Percentiles rank a stretch among this genome's conserved stretches.
These are phyloP conservation scores for Barypeithes pellucidus DNA, from an alignment of 2,888 invertebrate genomes.

Conservation along the genomic window DNA sequence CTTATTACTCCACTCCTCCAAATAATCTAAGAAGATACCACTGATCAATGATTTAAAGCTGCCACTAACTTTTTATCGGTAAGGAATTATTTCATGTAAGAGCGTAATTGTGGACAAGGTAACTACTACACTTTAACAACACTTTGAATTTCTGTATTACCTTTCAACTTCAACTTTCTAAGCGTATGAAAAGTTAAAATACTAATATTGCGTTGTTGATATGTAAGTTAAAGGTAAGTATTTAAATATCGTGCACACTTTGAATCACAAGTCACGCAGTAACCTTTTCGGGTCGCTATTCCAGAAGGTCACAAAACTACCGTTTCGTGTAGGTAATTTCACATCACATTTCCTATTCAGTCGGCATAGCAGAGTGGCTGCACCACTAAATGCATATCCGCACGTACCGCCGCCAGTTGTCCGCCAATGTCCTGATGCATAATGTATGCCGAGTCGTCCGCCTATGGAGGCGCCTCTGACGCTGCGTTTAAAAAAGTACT, in stretches of 20 bases:
- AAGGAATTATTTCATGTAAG: no score
- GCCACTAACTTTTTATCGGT: no score
- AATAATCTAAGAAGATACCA: no score
- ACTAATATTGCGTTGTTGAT: constrained; percentile 29
- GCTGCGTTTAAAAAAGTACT: constrained; percentile 41
- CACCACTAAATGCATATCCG: constrained; percentile 31
- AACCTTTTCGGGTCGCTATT: constrained; percentile 20
- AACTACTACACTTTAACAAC: constrained; percentile 5
- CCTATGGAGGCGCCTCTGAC: constrained; percentile 39
- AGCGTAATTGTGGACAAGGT: background rate
- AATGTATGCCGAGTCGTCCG: constrained; percentile 37
- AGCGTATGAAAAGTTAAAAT: constrained; percentile 5
- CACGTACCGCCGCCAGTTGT: constrained; percentile 30
- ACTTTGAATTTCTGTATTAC: constrained; percentile 6
- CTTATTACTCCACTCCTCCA: no score
- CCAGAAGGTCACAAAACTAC: constrained; percentile 25
- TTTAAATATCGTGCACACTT: constrained; percentile 19
- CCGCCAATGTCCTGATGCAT: constrained; percentile 41
- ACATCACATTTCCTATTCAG: constrained; percentile 29
- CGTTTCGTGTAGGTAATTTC: constrained; percentile 21
- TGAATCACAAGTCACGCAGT: constrained; percentile 26
- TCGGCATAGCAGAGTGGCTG: constrained; percentile 5
- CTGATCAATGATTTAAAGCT: no score
- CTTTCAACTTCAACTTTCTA: constrained; percentile 15
- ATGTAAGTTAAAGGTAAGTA: constrained; percentile 29